Percentiles rank a stretch among this genome's conserved stretches.
phyloP scores from a whole-genome alignment of 2,797 vertebrate species.

The Acestrorhynchus altus region DNA sequence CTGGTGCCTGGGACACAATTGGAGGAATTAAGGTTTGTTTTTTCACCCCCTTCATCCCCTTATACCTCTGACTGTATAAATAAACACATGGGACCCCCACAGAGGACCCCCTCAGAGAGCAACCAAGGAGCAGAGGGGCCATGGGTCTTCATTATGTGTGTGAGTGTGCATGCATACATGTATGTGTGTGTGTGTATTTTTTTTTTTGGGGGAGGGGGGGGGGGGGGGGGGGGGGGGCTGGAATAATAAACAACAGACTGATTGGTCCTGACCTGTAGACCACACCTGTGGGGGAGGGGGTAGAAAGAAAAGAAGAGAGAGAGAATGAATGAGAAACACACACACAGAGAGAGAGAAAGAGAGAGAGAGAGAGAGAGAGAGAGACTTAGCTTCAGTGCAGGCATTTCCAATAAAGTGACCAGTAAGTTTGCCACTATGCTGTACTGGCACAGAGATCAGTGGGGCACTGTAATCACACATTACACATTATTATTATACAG shows the following conservation, averaged over 20 bases:
- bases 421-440: too few species aligned
- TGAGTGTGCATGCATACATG: slow-evolving; percentile 45
- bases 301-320: too few species aligned
- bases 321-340: too few species aligned
- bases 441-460: not conserved
- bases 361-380: not conserved
- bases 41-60: not conserved
- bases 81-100: not conserved
- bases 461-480: not conserved
- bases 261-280: slow-evolving; percentile 63
- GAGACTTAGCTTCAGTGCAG: not conserved
- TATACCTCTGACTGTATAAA: not conserved
- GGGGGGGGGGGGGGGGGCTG: slow-evolving; percentile 65
- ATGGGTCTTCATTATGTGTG: not conserved
- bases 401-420: too few species aligned
- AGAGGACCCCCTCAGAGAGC: not conserved
- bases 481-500: not conserved
- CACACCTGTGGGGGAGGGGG: slow-evolving; percentile 53
- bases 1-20: not conserved
- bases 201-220: slow-evolving; percentile 52
- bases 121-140: slow-evolving; percentile 54
- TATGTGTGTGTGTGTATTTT: slow-evolving; percentile 52
- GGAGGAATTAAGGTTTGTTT: not conserved
- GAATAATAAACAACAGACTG: slow-evolving; percentile 76
- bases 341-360: not conserved